Base-by-base conservation (phyloP, 2,113 vertebrate genomes). In the Pelvicachromis taeniatus region DNA sequence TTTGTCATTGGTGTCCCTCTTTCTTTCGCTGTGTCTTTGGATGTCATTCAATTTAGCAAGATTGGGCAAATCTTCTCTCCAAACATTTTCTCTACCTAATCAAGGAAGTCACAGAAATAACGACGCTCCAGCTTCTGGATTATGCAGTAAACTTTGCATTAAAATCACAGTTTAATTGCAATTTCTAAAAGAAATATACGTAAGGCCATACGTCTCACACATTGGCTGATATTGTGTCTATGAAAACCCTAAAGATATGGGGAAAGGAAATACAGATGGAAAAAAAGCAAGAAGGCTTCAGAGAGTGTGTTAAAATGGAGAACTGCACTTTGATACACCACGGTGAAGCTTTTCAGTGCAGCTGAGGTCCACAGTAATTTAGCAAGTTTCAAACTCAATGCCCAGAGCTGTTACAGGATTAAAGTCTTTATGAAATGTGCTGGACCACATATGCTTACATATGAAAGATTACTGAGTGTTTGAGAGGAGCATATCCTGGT, bases 11-110 rank as follows among this genome's bases (percentile, higher is more conserved):
- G 85, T 70, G 65, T 80, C 58, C 79, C 70, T 77, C 52, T 80
- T 87, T 40, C 35, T 90, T 79, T 61, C 33, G 75, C 82, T 87
- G 82, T 90, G 81, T 85, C 52, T 89, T 86, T 91, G 88, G 91
- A 89, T 87, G 87, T 88, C 79, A 85, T 89, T 94, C 83, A 91
- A 58, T 33, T 94, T 91, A 87, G 90, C 73, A 55, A 91, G 89
- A 95, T 88, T 86, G 84, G 35, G 42, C 29, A 80, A 54, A 23
- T 23, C n/a, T 54, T 54, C n/a, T 54, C 9, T 10, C n/a, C 31
- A 42, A 52, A 75, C 19, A 26, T 52, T 75, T 53, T 80, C 35
- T 77, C 61, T 56, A 45, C 31, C 9, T 23, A 35, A 91, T 87
- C 48, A 87, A 84, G 63, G 35, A 75, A 82, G 63, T 78, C 56